These are phyloP conservation scores for Pyrochroa serraticornis DNA, from an alignment of 2,888 invertebrate species.

Conservation along the genomic window DNA sequence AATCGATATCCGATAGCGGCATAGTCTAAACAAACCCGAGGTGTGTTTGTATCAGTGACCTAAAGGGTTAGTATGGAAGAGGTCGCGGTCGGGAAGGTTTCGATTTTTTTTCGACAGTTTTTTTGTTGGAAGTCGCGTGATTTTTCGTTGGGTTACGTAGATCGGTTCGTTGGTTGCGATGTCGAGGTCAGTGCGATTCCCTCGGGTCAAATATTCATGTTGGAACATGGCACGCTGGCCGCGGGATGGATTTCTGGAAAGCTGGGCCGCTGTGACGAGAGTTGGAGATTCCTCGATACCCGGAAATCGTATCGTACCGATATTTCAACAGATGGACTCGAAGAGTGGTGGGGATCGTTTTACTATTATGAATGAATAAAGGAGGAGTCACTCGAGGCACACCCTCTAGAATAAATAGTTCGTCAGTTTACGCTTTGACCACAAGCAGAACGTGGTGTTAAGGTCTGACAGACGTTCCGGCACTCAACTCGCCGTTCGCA, in stretches of 20 bases:
- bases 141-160: background rate
- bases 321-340: conserved; percentile 1
- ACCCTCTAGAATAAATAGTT: conserved; percentile 40
- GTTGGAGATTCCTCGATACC: conserved; percentile 12
- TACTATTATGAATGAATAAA: conserved; percentile 35
- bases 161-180: conserved; percentile 2
- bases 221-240: background rate
- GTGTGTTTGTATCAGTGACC: too few relatives aligned
- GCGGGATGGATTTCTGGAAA: conserved; percentile 4
- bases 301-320: conserved; percentile 21
- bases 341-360: conserved; percentile 16
- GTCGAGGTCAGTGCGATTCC: conserved; percentile 15
- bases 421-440: conserved; percentile 38
- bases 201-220: conserved; percentile 2
- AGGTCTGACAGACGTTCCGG: conserved; percentile 31
- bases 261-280: conserved; percentile 1
- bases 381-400: conserved; percentile 36
- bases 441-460: conserved; percentile 33
- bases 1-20: too few relatives aligned
- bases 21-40: too few relatives aligned
- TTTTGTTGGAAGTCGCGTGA: background rate
- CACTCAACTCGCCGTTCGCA: conserved; percentile 16
- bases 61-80: too few relatives aligned
- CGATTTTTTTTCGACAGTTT: background rate
- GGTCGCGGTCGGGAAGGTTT: background rate